These are phyloP conservation scores for Bubo bubo DNA, from an alignment of 2,113 vertebrate genomes.

Conservation along the genomic window DNA sequence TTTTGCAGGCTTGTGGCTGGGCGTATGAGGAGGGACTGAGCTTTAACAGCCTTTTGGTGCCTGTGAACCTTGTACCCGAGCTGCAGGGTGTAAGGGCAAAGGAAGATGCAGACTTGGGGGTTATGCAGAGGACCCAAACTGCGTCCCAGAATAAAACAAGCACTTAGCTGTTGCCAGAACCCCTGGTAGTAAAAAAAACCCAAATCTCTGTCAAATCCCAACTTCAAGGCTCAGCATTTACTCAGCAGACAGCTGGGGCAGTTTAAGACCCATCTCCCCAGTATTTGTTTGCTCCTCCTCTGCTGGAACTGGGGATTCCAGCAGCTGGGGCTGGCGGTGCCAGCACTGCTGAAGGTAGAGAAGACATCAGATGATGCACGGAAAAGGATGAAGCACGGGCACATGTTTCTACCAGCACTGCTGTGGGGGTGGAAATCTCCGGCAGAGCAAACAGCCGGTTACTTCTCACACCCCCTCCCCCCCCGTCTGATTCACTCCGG, in stretches of 20 bases:
- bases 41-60: background rate
- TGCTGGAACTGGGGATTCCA: background rate
- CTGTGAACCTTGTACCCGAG: background rate
- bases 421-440: slow-evolving; percentile 54
- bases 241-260: background rate
- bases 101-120: background rate
- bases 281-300: background rate
- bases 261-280: background rate
- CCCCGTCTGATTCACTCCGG: slow-evolving; percentile 25
- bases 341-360: fast-evolving
- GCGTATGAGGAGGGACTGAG: background rate
- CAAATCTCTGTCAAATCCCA: background rate
- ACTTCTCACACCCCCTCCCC: slow-evolving; percentile 3
- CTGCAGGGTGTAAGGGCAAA: background rate
- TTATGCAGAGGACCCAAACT: background rate
- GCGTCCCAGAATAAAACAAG: background rate
- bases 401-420: background rate
- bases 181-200: background rate
- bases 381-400: background rate
- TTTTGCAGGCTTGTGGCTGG: background rate
- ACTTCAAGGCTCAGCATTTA: background rate
- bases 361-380: background rate
- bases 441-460: slow-evolving; percentile 44
- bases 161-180: background rate
- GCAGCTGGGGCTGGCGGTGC: background rate